A percentile compares a stretch with the other conserved stretches of the same genome.
These are phyloP conservation scores for Aurelia aurita complex sp. Pacific DNA, from an alignment of 30 jellyfish, hydroid and myxozoan genomes.

Conservation along the genomic window DNA sequence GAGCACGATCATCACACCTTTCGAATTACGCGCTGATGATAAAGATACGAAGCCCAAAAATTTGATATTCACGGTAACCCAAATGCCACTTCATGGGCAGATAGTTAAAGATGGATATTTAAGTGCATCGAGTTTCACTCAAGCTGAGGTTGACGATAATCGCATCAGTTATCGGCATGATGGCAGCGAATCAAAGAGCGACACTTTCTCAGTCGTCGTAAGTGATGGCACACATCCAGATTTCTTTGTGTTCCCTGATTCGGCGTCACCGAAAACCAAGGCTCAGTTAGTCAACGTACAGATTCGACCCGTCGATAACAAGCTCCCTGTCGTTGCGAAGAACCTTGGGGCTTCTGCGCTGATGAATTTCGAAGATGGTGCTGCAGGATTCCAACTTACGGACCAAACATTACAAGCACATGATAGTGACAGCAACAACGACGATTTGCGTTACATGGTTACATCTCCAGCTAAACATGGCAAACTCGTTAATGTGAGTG, in stretches of 20 bases:
- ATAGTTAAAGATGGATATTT: conserved; percentile 53
- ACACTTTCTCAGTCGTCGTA: conserved; percentile 74
- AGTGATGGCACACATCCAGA: conserved; percentile 83
- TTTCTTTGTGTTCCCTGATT: conserved; percentile 81
- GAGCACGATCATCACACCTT: conserved; percentile 82
- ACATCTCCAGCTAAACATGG: conserved; percentile 86
- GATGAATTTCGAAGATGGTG: conserved; percentile 49
- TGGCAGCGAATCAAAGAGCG: conserved; percentile 73
- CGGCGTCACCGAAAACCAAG: conserved; percentile 29
- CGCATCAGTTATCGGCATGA: conserved; percentile 88
- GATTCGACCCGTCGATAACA: conserved; percentile 75
- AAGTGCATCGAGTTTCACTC: conserved; percentile 58
- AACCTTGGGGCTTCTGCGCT: conserved; percentile 82
- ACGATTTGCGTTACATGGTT: conserved; percentile 35
- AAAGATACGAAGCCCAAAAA: conserved; percentile 75
- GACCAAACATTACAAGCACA: conserved; percentile 64
- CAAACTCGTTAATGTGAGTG: conserved; percentile 49
- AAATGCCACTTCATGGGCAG: conserved; percentile 84
- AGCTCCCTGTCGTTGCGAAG: conserved; percentile 80
- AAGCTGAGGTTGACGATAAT: conserved; percentile 75
- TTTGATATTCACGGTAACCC: conserved; percentile 60
- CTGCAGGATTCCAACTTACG: conserved; percentile 58
- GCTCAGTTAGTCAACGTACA: conserved; percentile 61
- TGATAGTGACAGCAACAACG: conserved; percentile 76
- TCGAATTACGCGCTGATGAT: conserved; percentile 89